phyloP scores from a whole-genome alignment of 2,113 vertebrate species.

The Chiloscyllium plagiosum region DNA sequence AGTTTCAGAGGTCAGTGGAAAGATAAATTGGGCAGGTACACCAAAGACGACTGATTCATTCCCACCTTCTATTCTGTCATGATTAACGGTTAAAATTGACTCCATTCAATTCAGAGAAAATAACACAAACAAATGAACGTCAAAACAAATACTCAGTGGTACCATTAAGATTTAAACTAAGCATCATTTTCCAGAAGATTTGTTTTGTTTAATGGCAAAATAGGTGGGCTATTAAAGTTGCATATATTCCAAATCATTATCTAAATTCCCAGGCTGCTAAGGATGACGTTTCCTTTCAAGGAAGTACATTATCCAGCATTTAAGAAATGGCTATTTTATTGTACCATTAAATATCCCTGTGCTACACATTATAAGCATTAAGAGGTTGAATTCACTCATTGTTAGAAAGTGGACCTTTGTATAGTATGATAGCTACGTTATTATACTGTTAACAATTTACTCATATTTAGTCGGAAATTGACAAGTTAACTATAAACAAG shows the following conservation, averaged over 20 bases:
- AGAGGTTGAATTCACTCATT: background rate
- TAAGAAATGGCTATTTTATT: background rate
- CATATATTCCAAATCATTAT: background rate
- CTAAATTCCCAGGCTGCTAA: background rate
- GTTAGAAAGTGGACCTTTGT: background rate
- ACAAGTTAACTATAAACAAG: background rate
- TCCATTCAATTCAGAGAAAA: background rate
- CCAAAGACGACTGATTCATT: background rate
- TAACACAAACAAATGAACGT: background rate
- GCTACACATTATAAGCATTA: background rate
- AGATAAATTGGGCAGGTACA: background rate
- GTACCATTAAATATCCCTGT: background rate
- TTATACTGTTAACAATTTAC: background rate
- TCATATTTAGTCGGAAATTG: conserved; percentile 14
- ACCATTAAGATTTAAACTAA: background rate
- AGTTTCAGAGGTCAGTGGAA: background rate
- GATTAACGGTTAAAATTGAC: background rate
- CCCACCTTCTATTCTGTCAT: background rate
- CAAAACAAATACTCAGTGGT: background rate
- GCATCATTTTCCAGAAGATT: background rate
- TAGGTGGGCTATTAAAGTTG: background rate
- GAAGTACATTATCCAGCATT: background rate
- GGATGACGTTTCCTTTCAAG: background rate
- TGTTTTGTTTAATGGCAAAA: background rate
- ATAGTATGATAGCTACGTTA: background rate